A percentile compares a stretch with the other conserved stretches of the same genome.
These are phyloP conservation scores for Solea senegalensis DNA, from an alignment of 2,113 vertebrate species.

Conservation along the genomic window DNA sequence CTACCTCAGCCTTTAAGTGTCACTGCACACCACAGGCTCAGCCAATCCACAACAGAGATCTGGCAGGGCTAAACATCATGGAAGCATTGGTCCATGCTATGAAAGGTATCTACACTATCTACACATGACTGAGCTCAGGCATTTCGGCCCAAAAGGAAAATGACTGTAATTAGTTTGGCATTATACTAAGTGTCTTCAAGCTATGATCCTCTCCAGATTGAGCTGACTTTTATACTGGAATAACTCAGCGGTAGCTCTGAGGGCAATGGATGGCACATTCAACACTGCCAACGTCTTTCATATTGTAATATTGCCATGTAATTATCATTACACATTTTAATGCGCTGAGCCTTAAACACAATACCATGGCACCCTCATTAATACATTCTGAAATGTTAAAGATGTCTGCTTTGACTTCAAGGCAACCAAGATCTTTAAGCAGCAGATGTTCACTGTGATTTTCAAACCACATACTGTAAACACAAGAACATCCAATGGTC, in stretches of 20 bases:
- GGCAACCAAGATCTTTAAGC: no score
- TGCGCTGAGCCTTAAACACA: slow-evolving; percentile 15
- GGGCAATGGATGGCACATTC: slow-evolving; percentile 27
- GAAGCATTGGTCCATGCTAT: slow-evolving; percentile 60
- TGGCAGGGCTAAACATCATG: slow-evolving; percentile 65
- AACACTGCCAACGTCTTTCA: background rate
- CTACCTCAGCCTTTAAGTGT: slow-evolving; percentile 62
- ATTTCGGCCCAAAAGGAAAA: slow-evolving; percentile 71
- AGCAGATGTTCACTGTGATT: no score
- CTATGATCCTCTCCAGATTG: slow-evolving; percentile 61
- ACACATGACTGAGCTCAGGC: slow-evolving; percentile 67
- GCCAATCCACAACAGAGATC: slow-evolving; percentile 66
- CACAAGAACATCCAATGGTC: no score
- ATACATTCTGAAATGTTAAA: background rate
- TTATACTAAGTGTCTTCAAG: slow-evolving; percentile 68
- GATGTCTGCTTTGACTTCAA: no score
- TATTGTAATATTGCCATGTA: no score
- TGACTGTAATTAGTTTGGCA: slow-evolving; percentile 70
- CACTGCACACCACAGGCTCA: slow-evolving; percentile 52
- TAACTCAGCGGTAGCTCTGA: slow-evolving; percentile 36
- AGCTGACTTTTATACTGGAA: slow-evolving; percentile 29
- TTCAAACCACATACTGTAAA: no score
- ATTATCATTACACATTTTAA: slow-evolving; percentile 23
- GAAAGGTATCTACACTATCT: slow-evolving; percentile 73
- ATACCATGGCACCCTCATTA: background rate